These are phyloP conservation scores for Geotrypetes seraphini DNA, from an alignment of 2,797 vertebrate species.

Conservation along the genomic window DNA sequence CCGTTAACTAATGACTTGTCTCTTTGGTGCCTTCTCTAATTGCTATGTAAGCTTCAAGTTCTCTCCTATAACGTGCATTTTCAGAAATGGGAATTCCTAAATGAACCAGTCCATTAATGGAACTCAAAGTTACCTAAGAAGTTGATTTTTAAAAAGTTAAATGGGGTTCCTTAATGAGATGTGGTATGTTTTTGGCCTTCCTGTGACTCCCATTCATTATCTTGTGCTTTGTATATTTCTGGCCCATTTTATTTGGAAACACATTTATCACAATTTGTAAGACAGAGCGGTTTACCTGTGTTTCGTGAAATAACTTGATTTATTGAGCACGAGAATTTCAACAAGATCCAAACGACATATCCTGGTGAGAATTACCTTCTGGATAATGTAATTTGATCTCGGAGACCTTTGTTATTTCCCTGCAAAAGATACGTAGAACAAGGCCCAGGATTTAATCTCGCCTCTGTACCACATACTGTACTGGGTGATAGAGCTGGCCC, in stretches of 20 bases:
- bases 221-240: too few species aligned
- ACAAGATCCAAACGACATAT: slow-evolving; percentile 18
- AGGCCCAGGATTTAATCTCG: too few species aligned
- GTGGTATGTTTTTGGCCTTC: slow-evolving; percentile 13
- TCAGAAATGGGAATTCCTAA: slow-evolving; percentile 16
- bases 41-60: slow-evolving; percentile 32
- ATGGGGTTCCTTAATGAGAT: slow-evolving; percentile 18
- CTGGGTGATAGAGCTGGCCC: too few species aligned
- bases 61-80: slow-evolving; percentile 6
- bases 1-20: slow-evolving; percentile 24
- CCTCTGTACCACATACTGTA: too few species aligned
- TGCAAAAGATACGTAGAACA: slow-evolving; percentile 23
- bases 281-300: slow-evolving; percentile 11
- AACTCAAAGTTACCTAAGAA: slow-evolving; percentile 23
- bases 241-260: slow-evolving; percentile 25
- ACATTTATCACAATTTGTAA: slow-evolving; percentile 38
- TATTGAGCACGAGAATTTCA: slow-evolving; percentile 39
- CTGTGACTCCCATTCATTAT: slow-evolving; percentile 29
- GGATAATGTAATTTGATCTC: slow-evolving; percentile 20
- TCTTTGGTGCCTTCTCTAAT: slow-evolving; percentile 24
- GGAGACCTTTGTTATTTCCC: slow-evolving; percentile 12
- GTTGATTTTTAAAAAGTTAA: slow-evolving; percentile 27
- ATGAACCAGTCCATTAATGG: slow-evolving; percentile 21
- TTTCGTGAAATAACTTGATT: slow-evolving; percentile 37
- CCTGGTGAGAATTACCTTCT: slow-evolving; percentile 27